Conservation (phyloP, 2,888 invertebrate genomes). For the Amphipyra berbera region DNA sequence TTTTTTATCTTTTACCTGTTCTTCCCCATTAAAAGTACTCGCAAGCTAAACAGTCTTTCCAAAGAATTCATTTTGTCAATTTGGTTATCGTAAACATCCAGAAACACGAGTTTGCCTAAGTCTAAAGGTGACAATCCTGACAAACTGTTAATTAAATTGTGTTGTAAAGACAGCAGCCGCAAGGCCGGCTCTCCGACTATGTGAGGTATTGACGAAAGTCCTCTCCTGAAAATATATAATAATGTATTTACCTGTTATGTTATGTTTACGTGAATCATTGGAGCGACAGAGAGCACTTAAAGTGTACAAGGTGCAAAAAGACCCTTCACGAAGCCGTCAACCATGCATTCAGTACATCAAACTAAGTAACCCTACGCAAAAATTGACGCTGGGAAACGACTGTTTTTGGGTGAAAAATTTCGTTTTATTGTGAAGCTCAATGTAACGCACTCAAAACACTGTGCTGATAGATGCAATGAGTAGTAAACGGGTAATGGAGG, state of each 20-base stretch:
- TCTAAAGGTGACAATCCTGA: slow-evolving; percentile 89
- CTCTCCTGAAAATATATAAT: slow-evolving; percentile 88
- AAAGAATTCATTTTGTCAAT: slow-evolving; percentile 95
- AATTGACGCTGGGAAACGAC: too few relatives aligned
- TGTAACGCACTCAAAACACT: too few relatives aligned
- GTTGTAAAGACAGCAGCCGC: slow-evolving; percentile 96
- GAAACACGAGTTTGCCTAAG: slow-evolving; percentile 95
- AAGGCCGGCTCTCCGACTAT: slow-evolving; percentile 95
- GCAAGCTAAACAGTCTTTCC: slow-evolving; percentile 93
- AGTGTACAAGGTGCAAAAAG: too few relatives aligned
- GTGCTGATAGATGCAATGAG: too few relatives aligned
- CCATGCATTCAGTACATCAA: too few relatives aligned
- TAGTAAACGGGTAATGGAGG: too few relatives aligned
- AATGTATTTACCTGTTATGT: too few relatives aligned
- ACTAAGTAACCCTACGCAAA: too few relatives aligned
- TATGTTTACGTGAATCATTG: background rate
- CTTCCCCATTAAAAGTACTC: slow-evolving; percentile 97
- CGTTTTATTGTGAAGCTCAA: too few relatives aligned
- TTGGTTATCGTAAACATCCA: slow-evolving; percentile 98
- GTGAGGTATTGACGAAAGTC: slow-evolving; percentile 95
- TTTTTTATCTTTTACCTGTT: slow-evolving; percentile 91
- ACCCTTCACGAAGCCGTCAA: too few relatives aligned
- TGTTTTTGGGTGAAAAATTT: too few relatives aligned
- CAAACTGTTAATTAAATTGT: slow-evolving; percentile 95
- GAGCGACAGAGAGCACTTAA: too few relatives aligned